phyloP scores from a whole-genome alignment of 2,797 vertebrate species.

The Catostomus latipinnis region DNA sequence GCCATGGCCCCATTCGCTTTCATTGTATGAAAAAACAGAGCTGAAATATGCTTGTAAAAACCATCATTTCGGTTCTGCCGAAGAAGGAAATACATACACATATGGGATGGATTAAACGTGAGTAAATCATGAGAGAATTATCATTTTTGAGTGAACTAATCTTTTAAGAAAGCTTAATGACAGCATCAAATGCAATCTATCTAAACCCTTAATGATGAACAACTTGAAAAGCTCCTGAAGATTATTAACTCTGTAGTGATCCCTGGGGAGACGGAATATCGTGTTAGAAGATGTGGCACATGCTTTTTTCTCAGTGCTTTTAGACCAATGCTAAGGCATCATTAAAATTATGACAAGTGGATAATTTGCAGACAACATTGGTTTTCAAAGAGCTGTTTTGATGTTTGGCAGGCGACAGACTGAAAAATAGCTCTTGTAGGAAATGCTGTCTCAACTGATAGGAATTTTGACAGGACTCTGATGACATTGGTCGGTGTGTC shows the following conservation, averaged over 20 bases:
- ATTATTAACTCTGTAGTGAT: constrained; percentile 36
- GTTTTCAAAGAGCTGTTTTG: constrained; percentile 5
- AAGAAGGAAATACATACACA: too few relatives aligned
- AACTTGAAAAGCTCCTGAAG: constrained; percentile 22
- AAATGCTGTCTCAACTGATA: background rate
- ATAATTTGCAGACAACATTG: background rate
- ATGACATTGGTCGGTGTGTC: constrained; percentile 1
- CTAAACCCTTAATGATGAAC: constrained; percentile 10
- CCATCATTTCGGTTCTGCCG: too few relatives aligned
- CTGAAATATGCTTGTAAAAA: too few relatives aligned
- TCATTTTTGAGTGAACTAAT: too few relatives aligned
- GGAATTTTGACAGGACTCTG: background rate
- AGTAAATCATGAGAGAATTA: too few relatives aligned
- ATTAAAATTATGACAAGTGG: background rate
- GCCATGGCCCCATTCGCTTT: too few relatives aligned
- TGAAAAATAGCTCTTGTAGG: background rate
- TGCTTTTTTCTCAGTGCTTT: background rate
- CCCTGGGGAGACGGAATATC: constrained; percentile 1
- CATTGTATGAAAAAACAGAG: too few relatives aligned
- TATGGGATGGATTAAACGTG: too few relatives aligned
- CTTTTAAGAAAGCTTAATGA: constrained; percentile 7
- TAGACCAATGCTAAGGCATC: background rate
- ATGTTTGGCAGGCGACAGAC: background rate
- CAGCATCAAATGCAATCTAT: background rate
- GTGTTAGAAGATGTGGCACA: constrained; percentile 15